phyloP scores from a whole-genome alignment of 1,140 invertebrate genomes.

The Drosophila guanche region DNA sequence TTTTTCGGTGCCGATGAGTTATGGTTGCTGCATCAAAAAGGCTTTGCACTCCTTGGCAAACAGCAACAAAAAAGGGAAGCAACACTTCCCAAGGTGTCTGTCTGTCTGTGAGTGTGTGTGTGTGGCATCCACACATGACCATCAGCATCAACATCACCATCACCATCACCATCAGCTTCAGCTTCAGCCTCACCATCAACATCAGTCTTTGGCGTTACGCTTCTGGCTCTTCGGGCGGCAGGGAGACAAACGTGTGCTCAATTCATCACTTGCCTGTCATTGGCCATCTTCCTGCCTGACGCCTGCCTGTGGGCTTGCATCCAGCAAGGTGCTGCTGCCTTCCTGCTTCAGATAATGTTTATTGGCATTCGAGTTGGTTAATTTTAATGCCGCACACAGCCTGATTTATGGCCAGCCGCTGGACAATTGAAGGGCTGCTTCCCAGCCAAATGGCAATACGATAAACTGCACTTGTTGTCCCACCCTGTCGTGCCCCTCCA shows the following conservation, averaged over 20 bases:
- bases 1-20: conserved; percentile 70
- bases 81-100: conserved; percentile 32
- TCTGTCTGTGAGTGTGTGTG: conserved; percentile 18
- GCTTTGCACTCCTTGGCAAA: conserved; percentile 46
- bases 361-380: conserved; percentile 79
- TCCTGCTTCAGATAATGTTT: conserved; percentile 66
- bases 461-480: conserved; percentile 72
- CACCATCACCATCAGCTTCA: conserved; percentile 15
- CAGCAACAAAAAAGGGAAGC: conserved; percentile 30
- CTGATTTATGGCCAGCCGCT: conserved; percentile 61
- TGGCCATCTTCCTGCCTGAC: conserved; percentile 57
- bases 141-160: conserved; percentile 56
- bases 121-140: conserved; percentile 53
- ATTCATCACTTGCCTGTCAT: conserved; percentile 77
- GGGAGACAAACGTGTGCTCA: conserved; percentile 63
- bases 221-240: conserved; percentile 7
- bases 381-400: conserved; percentile 70
- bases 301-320: not conserved
- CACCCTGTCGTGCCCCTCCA: conserved; percentile 12
- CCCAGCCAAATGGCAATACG: conserved; percentile 55
- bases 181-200: conserved; percentile 40
- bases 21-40: conserved; percentile 76
- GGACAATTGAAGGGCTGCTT: conserved; percentile 59
- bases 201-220: conserved; percentile 56
- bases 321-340: not conserved